Base-by-base conservation (phyloP, 2,888 invertebrate genomes). In the Clitarchus hookeri region DNA sequence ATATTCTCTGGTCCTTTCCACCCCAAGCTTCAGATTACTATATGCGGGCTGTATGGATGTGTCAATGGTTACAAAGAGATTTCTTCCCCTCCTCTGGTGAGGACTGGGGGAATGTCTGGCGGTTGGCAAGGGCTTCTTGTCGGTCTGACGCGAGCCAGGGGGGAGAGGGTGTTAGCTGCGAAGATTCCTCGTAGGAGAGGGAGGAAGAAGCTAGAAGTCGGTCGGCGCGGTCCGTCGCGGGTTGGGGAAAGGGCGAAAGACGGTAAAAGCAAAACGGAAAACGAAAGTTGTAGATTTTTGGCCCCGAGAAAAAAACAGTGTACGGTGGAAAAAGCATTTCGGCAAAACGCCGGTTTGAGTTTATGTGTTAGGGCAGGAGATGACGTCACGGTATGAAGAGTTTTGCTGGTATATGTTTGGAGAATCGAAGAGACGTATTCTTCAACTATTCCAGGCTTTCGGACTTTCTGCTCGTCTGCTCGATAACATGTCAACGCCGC, bases 41-140 rank as follows among this genome's bases (percentile, higher is more conserved):
- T 65, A 65, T 23, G 65, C 65, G 65, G 65, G 65, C 82, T 82
- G 82, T 82, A 82, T 82, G 44, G 82, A 82, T 82, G 36, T 36
- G 82, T 82, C 82, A 82, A 36, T 82, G 82, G 82, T 82, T 36
- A 36, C 44, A 82, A 82, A 82, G 44, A 82, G 82, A 27, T 16
- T 82, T 82, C 44, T 82, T n/a, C 82, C n/a, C 65, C n/a, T n/a
- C 11, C 23, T 2, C 8, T 2, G 65, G 65, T 65, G 23, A 9
- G 65, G n/a, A 23, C 13, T 16, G n/a, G 65, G 65, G 65, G 65
- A 19, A 9, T 8, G 19, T 16, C 16, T 16, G 11, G 48, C 1
- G 11, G 11, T 11, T 48, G 16, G 48, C 48, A 48, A 48, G 48
- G 48, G 48, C 48, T 48, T 48, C 65, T 65, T n/a, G 19, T 19